Evolutionary conservation across 2,113 vertebrate species (phyloP).

Genomic region (Syngnathus typhle): DNA sequence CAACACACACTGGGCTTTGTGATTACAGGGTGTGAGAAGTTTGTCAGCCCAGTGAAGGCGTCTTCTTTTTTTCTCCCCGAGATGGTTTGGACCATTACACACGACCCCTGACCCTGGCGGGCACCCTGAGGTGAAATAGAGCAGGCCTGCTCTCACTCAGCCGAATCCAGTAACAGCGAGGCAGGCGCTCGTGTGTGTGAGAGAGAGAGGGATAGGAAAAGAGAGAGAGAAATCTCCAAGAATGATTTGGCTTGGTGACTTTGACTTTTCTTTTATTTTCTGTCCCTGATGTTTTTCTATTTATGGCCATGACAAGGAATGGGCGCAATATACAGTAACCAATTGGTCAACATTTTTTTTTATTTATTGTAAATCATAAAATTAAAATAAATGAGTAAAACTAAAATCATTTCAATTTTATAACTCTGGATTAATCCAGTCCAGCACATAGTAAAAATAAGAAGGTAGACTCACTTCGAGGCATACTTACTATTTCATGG

Average conservation of each 20-base stretch:
- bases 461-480: too few species aligned
- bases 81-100: constrained; percentile 76
- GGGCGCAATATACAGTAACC: not conserved
- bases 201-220: constrained; percentile 1
- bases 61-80: constrained; percentile 61
- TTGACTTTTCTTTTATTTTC: not conserved
- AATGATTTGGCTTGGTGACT: not conserved
- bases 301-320: not conserved
- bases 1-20: constrained; percentile 54
- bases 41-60: constrained; percentile 71
- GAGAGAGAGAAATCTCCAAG: not conserved
- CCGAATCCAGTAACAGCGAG: constrained; percentile 63
- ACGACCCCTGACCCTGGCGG: constrained; percentile 71
- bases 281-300: not conserved
- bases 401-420: too few species aligned
- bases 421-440: too few species aligned
- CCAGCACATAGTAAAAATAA: too few species aligned
- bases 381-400: too few species aligned
- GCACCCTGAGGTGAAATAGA: constrained; percentile 77
- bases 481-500: too few species aligned
- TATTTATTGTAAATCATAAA: too few species aligned
- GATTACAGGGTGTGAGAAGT: constrained; percentile 63
- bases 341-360: too few species aligned
- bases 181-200: constrained; percentile 37
- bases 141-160: constrained; percentile 74